phyloP scores from a whole-genome alignment of 2,797 vertebrate species.

The Aselliscus stoliczkanus region DNA sequence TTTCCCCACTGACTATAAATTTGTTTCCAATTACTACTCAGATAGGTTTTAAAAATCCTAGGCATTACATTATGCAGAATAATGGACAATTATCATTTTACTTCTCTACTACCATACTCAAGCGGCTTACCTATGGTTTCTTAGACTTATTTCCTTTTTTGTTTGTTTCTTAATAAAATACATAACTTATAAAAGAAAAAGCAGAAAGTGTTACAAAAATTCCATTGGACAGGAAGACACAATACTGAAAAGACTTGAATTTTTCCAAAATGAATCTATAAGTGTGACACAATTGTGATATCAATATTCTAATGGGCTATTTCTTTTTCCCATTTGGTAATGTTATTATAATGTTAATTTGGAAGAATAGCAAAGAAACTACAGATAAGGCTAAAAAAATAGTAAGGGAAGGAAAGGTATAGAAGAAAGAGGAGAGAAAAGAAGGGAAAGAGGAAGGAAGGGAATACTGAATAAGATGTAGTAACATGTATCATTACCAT shows the following conservation, averaged over 20 bases:
- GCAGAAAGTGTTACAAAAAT: not conserved
- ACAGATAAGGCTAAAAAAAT: not conserved
- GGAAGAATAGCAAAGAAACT: not conserved
- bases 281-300: not conserved
- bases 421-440: not conserved
- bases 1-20: not conserved
- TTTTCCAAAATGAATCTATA: not conserved
- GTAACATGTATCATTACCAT: not conserved
- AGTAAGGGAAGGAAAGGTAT: not conserved
- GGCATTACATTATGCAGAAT: not conserved
- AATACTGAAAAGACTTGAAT: not conserved
- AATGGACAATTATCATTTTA: not conserved
- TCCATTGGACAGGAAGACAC: not conserved
- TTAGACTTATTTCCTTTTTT: not conserved
- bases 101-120: not conserved
- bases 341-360: not conserved
- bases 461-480: not conserved
- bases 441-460: not conserved
- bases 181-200: not conserved
- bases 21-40: not conserved
- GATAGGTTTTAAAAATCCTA: not conserved
- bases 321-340: not conserved
- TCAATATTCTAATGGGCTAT: not conserved
- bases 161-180: not conserved
- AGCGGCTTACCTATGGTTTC: not conserved